Evolutionary conservation across 37 sponge, comb jelly and placozoan genomes (phyloP).

Genomic region (Beroe forskalii): DNA sequence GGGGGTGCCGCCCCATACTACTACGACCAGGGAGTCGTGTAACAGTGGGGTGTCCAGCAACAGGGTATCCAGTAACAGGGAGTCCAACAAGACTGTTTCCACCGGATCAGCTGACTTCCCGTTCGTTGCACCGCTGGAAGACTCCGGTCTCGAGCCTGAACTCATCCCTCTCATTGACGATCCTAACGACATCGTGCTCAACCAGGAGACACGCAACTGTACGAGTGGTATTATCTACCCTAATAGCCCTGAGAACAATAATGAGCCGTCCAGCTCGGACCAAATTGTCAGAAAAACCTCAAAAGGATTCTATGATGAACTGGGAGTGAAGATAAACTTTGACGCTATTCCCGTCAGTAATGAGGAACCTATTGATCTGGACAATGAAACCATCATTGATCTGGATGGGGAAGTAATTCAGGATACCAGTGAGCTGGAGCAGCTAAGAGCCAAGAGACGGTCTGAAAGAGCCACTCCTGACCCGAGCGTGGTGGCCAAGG

Average conservation of each 20-base stretch:
- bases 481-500: neutral
- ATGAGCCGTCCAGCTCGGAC: neutral
- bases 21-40: neutral
- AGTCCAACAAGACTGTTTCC: neutral
- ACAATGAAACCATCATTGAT: constrained; percentile 49
- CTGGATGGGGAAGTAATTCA: constrained; percentile 27
- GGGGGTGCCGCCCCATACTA: neutral
- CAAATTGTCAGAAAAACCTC: neutral
- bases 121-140: neutral
- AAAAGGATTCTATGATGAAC: constrained; percentile 23
- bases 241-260: neutral
- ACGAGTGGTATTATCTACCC: constrained; percentile 7
- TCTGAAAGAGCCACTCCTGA: neutral
- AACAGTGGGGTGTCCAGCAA: neutral
- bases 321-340: constrained; percentile 16
- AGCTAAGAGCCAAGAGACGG: neutral
- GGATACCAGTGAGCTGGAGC: neutral
- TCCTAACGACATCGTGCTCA: neutral
- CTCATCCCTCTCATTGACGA: neutral
- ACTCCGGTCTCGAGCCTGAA: neutral
- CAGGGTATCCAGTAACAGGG: neutral
- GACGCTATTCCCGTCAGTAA: neutral
- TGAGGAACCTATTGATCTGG: neutral
- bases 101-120: neutral
- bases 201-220: neutral